Evolutionary conservation across 2,888 invertebrate species (phyloP).

Genomic region (Drepana falcataria): DNA sequence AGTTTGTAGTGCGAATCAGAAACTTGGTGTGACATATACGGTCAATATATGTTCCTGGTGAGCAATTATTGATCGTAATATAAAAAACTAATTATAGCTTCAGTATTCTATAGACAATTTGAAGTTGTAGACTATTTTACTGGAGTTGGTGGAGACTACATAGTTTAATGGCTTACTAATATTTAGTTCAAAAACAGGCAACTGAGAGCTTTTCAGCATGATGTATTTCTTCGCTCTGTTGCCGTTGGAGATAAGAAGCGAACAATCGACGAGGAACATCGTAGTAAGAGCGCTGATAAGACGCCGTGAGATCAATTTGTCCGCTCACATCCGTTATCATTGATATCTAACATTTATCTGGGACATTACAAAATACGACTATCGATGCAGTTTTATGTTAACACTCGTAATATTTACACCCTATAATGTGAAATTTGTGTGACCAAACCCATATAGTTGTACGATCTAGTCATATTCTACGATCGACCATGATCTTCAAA

Average conservation of each 20-base stretch:
- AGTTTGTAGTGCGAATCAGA: too few species aligned
- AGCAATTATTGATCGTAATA: too few species aligned
- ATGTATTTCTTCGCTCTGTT: constrained; percentile 9
- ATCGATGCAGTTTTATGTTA: constrained; percentile 26
- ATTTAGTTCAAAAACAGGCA: not conserved
- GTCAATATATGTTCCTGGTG: too few species aligned
- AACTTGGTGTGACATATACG: too few species aligned
- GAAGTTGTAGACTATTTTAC: too few species aligned
- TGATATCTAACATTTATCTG: constrained; percentile 54
- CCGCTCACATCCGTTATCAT: constrained; percentile 34
- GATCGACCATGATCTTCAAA: constrained; percentile 25
- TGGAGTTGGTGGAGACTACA: too few species aligned
- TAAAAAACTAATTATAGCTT: too few species aligned
- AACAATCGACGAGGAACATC: constrained; percentile 26
- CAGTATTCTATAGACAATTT: too few species aligned
- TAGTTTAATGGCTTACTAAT: too few species aligned
- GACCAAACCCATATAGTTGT: too few species aligned
- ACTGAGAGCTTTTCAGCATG: constrained; percentile 9
- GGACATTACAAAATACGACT: constrained; percentile 38
- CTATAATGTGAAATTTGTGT: constrained; percentile 5
- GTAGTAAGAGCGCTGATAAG: constrained; percentile 37
- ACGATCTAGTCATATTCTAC: not conserved
- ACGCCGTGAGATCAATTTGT: constrained; percentile 39
- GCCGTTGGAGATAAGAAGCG: constrained; percentile 17
- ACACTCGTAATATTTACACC: constrained; percentile 7